A percentile compares a stretch with the other conserved stretches of the same genome.
phyloP scores from a whole-genome alignment of 2,888 invertebrate genomes.

The Lasioglossum zephyrum region DNA sequence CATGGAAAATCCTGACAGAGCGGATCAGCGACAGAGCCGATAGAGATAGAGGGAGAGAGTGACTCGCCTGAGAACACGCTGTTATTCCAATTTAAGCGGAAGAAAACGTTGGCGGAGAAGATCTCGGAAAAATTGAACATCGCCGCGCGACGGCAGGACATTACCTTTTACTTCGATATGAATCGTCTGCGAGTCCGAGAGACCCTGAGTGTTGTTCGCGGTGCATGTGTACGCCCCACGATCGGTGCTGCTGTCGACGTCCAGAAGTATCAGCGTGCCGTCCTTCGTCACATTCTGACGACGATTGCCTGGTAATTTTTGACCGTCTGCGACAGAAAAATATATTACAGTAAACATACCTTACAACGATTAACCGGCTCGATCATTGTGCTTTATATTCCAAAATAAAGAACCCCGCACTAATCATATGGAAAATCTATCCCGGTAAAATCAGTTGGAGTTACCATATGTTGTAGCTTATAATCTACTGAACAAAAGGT shows the following conservation, averaged over 20 bases:
- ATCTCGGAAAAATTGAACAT: not conserved
- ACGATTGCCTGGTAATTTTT: constrained; percentile 93
- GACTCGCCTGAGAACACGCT: constrained; percentile 24
- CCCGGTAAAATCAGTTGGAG: no score
- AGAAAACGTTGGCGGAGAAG: not conserved
- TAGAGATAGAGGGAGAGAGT: not conserved
- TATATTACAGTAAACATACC: not conserved
- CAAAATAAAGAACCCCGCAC: no score
- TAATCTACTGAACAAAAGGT: no score
- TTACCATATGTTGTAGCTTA: no score
- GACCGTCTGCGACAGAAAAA: constrained; percentile 88
- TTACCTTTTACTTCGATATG: constrained; percentile 85
- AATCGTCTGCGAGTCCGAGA: constrained; percentile 88
- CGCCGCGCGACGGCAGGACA: constrained; percentile 1
- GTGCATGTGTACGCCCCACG: constrained; percentile 96
- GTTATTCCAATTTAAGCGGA: constrained; percentile 62
- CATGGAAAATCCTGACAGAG: constrained; percentile 50
- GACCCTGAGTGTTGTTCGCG: constrained; percentile 93
- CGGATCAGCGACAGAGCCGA: constrained; percentile 33
- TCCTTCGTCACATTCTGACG: constrained; percentile 94
- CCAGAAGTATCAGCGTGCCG: constrained; percentile 94
- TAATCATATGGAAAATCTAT: no score
- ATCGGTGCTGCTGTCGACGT: constrained; percentile 93
- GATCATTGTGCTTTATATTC: no score
- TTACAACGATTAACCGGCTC: no score